These are phyloP conservation scores for Chalcis sispes DNA, from an alignment of 2,888 invertebrate species.

Conservation along the genomic window DNA sequence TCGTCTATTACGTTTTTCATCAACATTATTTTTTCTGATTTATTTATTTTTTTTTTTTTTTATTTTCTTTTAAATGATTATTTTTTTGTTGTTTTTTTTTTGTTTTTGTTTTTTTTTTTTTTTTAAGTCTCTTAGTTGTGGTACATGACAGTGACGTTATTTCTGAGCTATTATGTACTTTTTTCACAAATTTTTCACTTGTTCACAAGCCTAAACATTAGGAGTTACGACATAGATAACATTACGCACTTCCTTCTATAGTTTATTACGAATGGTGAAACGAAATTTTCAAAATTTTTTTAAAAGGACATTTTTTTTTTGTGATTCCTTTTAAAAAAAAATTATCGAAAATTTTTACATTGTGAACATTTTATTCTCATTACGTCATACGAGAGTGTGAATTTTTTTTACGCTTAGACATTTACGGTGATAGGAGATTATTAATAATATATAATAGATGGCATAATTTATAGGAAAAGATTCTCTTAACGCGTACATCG, in stretches of 20 bases:
- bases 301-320: background rate
- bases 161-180: slow-evolving; percentile 31
- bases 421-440: slow-evolving; percentile 52
- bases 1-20: slow-evolving; percentile 39
- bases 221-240: slow-evolving; percentile 48
- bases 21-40: slow-evolving; percentile 2
- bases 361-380: slow-evolving; percentile 37
- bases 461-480: slow-evolving; percentile 47
- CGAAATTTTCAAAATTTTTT: slow-evolving; percentile 11
- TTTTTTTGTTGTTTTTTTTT: slow-evolving; percentile 10
- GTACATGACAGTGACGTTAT: slow-evolving; percentile 46
- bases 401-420: slow-evolving; percentile 50
- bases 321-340: slow-evolving; percentile 35
- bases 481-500: slow-evolving; percentile 16
- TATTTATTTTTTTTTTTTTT: slow-evolving; percentile 15
- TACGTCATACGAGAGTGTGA: slow-evolving; percentile 20
- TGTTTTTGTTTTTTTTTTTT: slow-evolving; percentile 1
- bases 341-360: slow-evolving; percentile 24
- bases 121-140: slow-evolving; percentile 46
- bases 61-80: too few relatives aligned
- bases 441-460: slow-evolving; percentile 43
- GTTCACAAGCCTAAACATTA: slow-evolving; percentile 46
- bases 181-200: slow-evolving; percentile 21
- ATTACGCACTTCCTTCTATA: slow-evolving; percentile 43
- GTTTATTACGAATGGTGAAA: slow-evolving; percentile 31